A percentile compares a stretch with the other conserved stretches of the same genome.
Conservation (phyloP, 2,113 vertebrate species). For the Morone chrysops region DNA sequence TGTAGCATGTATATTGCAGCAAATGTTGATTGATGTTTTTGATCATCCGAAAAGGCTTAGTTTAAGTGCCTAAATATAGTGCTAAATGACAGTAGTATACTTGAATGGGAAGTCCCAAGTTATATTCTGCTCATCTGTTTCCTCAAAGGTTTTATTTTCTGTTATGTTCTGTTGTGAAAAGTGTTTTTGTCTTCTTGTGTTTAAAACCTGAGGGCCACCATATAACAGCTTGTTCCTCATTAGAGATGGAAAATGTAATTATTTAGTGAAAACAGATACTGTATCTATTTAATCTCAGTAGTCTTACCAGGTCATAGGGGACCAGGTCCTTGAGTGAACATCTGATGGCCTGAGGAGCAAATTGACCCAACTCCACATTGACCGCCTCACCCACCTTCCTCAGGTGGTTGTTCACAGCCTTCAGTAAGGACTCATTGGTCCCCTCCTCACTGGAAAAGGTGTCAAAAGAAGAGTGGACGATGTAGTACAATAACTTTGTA, state of each 20-base stretch:
- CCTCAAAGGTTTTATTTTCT: not conserved
- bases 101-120: not conserved
- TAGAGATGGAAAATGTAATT: not conserved
- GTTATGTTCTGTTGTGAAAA: too few relatives aligned
- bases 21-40: not conserved
- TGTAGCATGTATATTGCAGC: not conserved
- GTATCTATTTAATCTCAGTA: not conserved
- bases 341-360: constrained; percentile 86
- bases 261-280: not conserved
- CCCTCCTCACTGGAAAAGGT: constrained; percentile 46
- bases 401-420: constrained; percentile 75
- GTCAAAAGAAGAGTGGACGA: not conserved
- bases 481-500: not conserved
- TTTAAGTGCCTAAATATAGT: too few relatives aligned
- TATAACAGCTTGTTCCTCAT: not conserved
- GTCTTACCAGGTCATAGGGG: constrained; percentile 88
- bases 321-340: constrained; percentile 92
- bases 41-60: not conserved
- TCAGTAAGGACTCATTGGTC: constrained; percentile 32
- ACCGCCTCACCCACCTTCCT: constrained; percentile 78
- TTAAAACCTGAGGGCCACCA: not conserved
- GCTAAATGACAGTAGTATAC: too few relatives aligned
- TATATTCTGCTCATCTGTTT: too few relatives aligned
- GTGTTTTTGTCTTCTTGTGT: too few relatives aligned
- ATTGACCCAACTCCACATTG: constrained; percentile 72